phyloP scores from a whole-genome alignment of 2,797 vertebrate genomes.

The Diplodus puntazzo region DNA sequence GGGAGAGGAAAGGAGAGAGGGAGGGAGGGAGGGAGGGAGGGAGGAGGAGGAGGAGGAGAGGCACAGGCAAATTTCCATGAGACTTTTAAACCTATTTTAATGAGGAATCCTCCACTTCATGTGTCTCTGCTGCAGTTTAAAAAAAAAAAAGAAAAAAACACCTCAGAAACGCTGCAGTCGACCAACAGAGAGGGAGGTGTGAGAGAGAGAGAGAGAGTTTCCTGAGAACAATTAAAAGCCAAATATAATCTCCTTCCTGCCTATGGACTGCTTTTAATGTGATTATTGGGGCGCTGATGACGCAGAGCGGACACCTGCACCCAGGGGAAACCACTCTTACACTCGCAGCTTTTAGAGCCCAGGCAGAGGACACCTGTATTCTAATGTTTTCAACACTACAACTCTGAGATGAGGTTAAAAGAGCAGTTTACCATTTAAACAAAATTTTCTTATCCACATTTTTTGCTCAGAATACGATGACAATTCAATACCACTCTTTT shows the following conservation, averaged over 20 bases:
- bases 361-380: not conserved
- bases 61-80: constrained; percentile 41
- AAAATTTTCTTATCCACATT: not conserved
- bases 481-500: not conserved
- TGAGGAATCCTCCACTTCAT: constrained; percentile 66
- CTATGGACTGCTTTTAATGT: constrained; percentile 47
- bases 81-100: constrained; percentile 70
- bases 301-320: constrained; percentile 44
- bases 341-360: constrained; percentile 1
- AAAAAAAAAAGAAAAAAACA: constrained; percentile 30
- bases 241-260: constrained; percentile 50
- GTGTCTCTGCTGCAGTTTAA: constrained; percentile 48
- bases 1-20: constrained; percentile 10
- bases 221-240: constrained; percentile 68
- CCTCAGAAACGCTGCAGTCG: constrained; percentile 30
- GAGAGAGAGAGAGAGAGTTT: constrained; percentile 30
- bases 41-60: constrained; percentile 20
- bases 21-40: not conserved
- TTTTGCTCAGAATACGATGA: not conserved
- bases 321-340: constrained; percentile 29
- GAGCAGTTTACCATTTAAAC: not conserved
- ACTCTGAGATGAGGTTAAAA: not conserved
- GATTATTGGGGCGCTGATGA: constrained; percentile 51
- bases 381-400: not conserved
- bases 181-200: constrained; percentile 31